These are phyloP conservation scores for Cynocephalus volans DNA, from an alignment of 2,113 vertebrate species.

Conservation along the genomic window DNA sequence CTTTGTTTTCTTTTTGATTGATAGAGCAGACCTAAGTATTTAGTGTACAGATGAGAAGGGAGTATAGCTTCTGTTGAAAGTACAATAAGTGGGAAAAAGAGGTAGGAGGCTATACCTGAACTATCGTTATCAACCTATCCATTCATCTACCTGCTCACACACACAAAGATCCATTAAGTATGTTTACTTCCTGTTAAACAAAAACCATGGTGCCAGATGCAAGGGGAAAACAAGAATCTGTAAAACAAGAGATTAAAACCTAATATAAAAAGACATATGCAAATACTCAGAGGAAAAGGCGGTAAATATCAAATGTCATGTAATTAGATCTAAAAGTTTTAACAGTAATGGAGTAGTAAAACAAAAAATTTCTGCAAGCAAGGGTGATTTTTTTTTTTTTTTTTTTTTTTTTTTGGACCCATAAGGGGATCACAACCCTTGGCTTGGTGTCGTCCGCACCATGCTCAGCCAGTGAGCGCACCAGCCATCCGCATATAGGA, in stretches of 20 bases:
- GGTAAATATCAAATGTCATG: not conserved
- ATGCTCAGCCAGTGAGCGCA: too few species aligned
- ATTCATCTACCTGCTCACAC: not conserved
- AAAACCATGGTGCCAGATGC: not conserved
- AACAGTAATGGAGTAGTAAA: not conserved
- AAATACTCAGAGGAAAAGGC: not conserved
- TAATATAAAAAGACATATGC: not conserved
- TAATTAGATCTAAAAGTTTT: not conserved
- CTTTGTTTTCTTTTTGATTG: not conserved
- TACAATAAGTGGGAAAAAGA: not conserved
- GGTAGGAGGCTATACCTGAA: not conserved
- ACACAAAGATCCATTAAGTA: not conserved
- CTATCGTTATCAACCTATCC: not conserved
- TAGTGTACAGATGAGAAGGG: not conserved
- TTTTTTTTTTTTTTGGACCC: too few species aligned
- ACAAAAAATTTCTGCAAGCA: not conserved
- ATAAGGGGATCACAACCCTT: too few species aligned
- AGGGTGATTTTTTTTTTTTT: not conserved
- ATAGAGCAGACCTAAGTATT: not conserved
- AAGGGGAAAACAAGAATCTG: constrained; percentile 16
- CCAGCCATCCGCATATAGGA: too few species aligned
- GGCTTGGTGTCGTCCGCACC: too few species aligned
- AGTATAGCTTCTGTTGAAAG: not conserved
- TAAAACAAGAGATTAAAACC: not conserved
- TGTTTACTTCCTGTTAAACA: not conserved